A percentile compares a stretch with the other conserved stretches of the same genome.
phyloP scores from a whole-genome alignment of 2,113 vertebrate genomes.

The Amazona vittata region DNA sequence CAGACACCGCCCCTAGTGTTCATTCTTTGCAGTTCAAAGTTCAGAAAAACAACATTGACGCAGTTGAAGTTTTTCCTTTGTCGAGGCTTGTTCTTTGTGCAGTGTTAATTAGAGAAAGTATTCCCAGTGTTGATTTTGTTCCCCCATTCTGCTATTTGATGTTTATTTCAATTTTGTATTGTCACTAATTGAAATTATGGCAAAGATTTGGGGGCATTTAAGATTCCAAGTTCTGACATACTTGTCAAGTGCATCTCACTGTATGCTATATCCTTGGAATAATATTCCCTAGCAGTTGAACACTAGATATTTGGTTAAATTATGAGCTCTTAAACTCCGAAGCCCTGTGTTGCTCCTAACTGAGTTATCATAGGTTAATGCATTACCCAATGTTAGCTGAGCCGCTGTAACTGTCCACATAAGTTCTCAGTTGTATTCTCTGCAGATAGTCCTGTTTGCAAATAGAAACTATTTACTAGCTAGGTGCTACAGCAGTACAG shows the following conservation, averaged over 20 bases:
- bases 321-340: neutral
- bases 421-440: neutral
- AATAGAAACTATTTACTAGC: neutral
- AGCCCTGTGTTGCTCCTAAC: neutral
- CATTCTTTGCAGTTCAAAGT: neutral
- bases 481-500: neutral
- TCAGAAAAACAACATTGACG: neutral
- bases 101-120: neutral
- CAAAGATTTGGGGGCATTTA: fast-evolving
- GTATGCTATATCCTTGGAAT: neutral
- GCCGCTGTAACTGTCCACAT: neutral
- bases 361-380: neutral
- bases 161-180: neutral
- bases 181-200: neutral
- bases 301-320: neutral
- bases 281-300: neutral
- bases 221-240: neutral
- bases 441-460: neutral
- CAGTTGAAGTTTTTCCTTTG: neutral
- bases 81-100: neutral
- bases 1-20: fast-evolving
- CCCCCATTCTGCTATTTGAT: neutral
- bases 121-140: neutral
- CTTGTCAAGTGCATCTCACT: neutral
- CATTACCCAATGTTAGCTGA: neutral